Base-by-base conservation (phyloP, 2,797 vertebrate genomes). In the Epinephelus awoara region DNA sequence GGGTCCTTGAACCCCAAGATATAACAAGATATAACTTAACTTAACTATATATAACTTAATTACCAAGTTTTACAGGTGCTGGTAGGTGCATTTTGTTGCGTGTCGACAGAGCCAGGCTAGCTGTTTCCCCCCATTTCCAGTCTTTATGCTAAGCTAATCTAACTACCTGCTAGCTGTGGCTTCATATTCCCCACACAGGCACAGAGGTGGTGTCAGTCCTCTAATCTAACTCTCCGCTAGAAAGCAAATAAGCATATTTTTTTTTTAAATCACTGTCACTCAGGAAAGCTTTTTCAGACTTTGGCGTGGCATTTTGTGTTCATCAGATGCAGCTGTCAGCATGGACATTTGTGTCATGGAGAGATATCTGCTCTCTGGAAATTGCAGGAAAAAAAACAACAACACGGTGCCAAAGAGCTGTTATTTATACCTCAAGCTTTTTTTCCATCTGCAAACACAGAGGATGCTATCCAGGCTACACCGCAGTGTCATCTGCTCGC, bases 401-500 rank as follows among this genome's bases (percentile, higher is more conserved):
- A 67, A 61, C 72, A 51, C 14, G 19, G 47, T 73, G 76, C 68
- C 65, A 68, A 56, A 67, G 47, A 74, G 8, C 15, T 57, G 12
- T 50, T 77, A 84, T 85, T 82, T 75, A 64, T 51, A 76, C 52
- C 7, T 27, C 18, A 0, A 64, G 58, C 18, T 64, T 68, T 18
- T 29, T 77, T 74, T 61, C 69, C 76, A 74, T 72, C 40, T 62
- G 69, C 54, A 72, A 19, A 42, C 15, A 59, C 61, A 13, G 44
- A 74, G 42, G 79, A 78, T 34, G 58, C 5, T 10, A 57, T 77
- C 54, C 34, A 23, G 42, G 62, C 27, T 47, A 63, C 72, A 72
- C 44, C 54, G 3, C 57, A 11, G 50, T 38, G 77, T 85, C 88
- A 87, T 87, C 85, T 87, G 85, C 72, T 86, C 7, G 0, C 18